phyloP scores from a whole-genome alignment of 2,797 vertebrate genomes.

The Sebastes kiyomatsui region DNA sequence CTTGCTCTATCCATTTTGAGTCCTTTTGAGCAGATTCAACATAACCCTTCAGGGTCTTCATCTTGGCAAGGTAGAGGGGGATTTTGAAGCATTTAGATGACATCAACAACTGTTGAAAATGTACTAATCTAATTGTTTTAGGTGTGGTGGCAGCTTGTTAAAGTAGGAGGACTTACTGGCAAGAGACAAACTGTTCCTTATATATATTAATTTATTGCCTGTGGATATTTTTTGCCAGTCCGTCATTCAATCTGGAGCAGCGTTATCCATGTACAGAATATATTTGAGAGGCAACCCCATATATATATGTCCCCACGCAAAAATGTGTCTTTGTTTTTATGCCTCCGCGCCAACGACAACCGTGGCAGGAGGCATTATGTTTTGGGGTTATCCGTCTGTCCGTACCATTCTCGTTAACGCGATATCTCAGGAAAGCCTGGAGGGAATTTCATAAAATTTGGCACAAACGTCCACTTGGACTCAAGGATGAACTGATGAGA shows the following conservation, averaged over 20 bases:
- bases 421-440: no score
- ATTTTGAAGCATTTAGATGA: conserved; percentile 10
- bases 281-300: not conserved
- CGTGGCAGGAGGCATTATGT: no score
- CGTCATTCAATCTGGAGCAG: not conserved
- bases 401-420: no score
- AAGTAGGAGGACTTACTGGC: not conserved
- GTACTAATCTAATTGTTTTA: not conserved
- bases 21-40: conserved; percentile 40
- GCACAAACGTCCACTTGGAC: no score
- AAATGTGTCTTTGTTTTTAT: not conserved
- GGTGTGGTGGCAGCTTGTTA: not conserved
- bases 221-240: not conserved
- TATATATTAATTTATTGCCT: not conserved
- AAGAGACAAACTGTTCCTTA: not conserved
- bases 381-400: no score
- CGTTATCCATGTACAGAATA: not conserved
- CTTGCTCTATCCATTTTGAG: conserved; percentile 50
- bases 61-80: conserved; percentile 6
- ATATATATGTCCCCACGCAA: not conserved
- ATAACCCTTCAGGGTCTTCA: conserved; percentile 22
- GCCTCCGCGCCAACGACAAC: no score
- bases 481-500: no score
- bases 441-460: no score
- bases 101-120: not conserved